These are phyloP conservation scores for Eutrigla gurnardus DNA, from an alignment of 2,797 vertebrate species.

Conservation along the genomic window DNA sequence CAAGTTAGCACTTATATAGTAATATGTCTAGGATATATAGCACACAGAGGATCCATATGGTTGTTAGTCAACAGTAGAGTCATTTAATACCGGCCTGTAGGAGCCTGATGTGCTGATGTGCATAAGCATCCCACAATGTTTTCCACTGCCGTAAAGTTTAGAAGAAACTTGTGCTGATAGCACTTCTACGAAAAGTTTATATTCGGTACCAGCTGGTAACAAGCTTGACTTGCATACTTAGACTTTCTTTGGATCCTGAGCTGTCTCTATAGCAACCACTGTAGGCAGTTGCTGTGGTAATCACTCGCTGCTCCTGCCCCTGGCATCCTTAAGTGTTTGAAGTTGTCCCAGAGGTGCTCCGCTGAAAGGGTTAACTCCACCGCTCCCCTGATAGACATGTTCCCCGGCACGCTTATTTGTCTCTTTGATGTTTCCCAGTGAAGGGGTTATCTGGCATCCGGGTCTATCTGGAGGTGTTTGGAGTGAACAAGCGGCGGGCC, in stretches of 20 bases:
- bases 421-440: conserved; percentile 75
- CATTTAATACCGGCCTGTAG: conserved; percentile 76
- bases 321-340: conserved; percentile 80
- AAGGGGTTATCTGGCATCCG: conserved; percentile 69
- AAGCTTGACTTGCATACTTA: conserved; percentile 58
- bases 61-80: conserved; percentile 75
- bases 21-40: conserved; percentile 76
- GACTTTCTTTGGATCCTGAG: conserved; percentile 76
- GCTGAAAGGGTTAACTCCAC: conserved; percentile 77
- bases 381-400: conserved; percentile 57
- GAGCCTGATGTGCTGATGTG: conserved; percentile 77
- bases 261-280: conserved; percentile 86
- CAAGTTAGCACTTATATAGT: conserved; percentile 81
- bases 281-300: conserved; percentile 79
- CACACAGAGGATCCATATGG: conserved; percentile 79
- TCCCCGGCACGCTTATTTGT: conserved; percentile 69
- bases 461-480: conserved; percentile 71
- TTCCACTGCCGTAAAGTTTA: conserved; percentile 74
- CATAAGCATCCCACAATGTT: conserved; percentile 76
- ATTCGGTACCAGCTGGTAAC: conserved; percentile 44
- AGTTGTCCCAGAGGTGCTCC: conserved; percentile 72
- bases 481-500: conserved; percentile 53
- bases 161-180: conserved; percentile 76
- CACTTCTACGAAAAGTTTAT: conserved; percentile 76
- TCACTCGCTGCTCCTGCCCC: conserved; percentile 72